Evolutionary conservation across 2,113 vertebrate species (phyloP).

Genomic region (Caranx melampygus): DNA sequence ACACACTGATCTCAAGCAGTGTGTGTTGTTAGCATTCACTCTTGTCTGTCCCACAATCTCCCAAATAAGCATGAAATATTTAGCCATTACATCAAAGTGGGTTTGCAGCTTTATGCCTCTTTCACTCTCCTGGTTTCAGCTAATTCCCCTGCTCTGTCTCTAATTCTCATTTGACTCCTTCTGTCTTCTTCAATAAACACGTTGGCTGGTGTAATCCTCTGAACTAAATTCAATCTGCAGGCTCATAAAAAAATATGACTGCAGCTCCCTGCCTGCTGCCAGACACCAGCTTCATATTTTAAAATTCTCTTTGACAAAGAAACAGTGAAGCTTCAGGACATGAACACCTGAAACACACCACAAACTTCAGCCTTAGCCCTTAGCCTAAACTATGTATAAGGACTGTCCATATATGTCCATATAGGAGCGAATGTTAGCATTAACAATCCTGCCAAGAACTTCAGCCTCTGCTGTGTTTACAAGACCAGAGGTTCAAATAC

Average conservation of each 20-base stretch:
- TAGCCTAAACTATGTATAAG: too few species aligned
- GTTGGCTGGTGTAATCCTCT: background rate
- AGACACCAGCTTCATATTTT: background rate
- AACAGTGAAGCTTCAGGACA: background rate
- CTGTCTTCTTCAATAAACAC: constrained; percentile 6
- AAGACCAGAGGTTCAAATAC: too few species aligned
- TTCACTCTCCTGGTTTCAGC: background rate
- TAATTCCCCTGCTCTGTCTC: constrained; percentile 1
- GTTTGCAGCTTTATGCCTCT: constrained; percentile 4
- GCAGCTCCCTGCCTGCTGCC: background rate
- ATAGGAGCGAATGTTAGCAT: too few species aligned
- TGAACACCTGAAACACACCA: too few species aligned
- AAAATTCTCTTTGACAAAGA: background rate
- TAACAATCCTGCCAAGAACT: too few species aligned
- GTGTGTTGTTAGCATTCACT: background rate
- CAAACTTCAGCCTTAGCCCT: too few species aligned
- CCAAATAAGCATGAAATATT: constrained; percentile 50
- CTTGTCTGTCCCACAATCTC: constrained; percentile 3
- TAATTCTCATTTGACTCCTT: constrained; percentile 3
- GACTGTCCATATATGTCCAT: too few species aligned
- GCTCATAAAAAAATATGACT: background rate
- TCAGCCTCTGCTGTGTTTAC: too few species aligned
- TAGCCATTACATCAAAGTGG: constrained; percentile 35
- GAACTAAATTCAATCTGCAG: background rate
- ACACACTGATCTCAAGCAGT: background rate